Percentiles rank a stretch among this genome's conserved stretches.
Conservation (phyloP, 2,113 vertebrate genomes). For the Ciconia maguari region DNA sequence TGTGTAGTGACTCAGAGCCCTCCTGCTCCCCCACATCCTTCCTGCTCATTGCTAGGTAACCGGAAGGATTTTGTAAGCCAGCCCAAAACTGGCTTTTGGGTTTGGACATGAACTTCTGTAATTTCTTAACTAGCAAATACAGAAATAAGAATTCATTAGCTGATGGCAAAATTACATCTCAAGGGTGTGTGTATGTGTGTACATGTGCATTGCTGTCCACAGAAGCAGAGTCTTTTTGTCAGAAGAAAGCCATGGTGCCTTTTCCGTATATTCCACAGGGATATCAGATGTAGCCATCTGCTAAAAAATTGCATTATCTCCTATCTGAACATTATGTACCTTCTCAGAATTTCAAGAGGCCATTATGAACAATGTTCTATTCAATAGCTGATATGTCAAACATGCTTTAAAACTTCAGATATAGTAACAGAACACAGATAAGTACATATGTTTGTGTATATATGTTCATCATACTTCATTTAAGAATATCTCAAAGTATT, state of each 20-base stretch:
- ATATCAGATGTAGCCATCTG: background rate
- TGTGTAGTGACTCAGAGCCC: background rate
- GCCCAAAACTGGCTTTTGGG: background rate
- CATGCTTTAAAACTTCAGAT: background rate
- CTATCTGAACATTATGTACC: background rate
- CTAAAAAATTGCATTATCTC: background rate
- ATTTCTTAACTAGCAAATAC: background rate
- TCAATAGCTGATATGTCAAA: background rate
- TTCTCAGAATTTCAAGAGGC: background rate
- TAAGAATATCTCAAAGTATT: background rate
- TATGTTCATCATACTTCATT: background rate
- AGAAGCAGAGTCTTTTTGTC: background rate
- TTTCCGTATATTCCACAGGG: background rate
- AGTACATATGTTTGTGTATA: background rate
- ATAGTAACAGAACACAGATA: background rate
- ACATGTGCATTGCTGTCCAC: background rate
- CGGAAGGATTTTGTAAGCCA: background rate
- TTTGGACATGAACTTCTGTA: background rate
- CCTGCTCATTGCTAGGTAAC: conserved; percentile 37
- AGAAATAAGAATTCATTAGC: background rate
- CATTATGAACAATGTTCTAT: background rate
- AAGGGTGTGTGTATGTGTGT: background rate
- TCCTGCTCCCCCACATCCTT: conserved; percentile 11
- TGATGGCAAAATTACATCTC: background rate
- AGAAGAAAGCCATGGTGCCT: background rate